A percentile compares a stretch with the other conserved stretches of the same genome.
These are phyloP conservation scores for Myiozetetes cayanensis DNA, from an alignment of 2,113 vertebrate species.

Conservation along the genomic window DNA sequence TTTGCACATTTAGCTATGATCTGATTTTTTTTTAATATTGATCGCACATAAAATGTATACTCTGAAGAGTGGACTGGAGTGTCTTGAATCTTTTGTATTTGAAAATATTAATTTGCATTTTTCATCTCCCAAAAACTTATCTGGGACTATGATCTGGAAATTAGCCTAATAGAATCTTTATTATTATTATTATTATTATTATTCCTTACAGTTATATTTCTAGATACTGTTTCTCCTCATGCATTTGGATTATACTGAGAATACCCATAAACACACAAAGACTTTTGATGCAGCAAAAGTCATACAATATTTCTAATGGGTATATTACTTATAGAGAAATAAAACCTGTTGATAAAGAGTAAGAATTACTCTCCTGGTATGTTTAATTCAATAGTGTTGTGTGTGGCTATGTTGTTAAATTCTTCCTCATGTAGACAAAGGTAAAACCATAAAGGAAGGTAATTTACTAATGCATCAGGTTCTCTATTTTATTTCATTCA, in stretches of 20 bases:
- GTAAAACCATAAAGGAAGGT: background rate
- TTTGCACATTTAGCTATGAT: background rate
- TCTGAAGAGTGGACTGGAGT: background rate
- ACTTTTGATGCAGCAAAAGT: background rate
- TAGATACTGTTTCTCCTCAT: background rate
- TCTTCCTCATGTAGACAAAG: background rate
- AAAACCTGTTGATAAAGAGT: background rate
- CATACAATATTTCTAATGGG: background rate
- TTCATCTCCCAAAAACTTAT: background rate
- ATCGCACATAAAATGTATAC: background rate
- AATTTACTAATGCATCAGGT: background rate
- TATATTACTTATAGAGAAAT: background rate
- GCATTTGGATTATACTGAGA: background rate
- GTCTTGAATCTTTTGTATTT: background rate
- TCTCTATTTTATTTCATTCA: background rate
- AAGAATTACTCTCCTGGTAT: background rate
- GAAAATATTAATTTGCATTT: background rate
- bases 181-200: background rate
- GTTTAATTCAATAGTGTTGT: background rate
- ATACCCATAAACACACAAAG: background rate
- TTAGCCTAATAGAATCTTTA: background rate
- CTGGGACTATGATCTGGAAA: background rate
- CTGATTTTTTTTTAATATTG: background rate
- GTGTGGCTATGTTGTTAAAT: background rate
- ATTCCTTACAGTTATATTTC: background rate